Percentiles rank a stretch among this genome's conserved stretches.
Evolutionary conservation across 2,797 vertebrate species (phyloP).

Genomic region (Lagorchestes hirsutus): DNA sequence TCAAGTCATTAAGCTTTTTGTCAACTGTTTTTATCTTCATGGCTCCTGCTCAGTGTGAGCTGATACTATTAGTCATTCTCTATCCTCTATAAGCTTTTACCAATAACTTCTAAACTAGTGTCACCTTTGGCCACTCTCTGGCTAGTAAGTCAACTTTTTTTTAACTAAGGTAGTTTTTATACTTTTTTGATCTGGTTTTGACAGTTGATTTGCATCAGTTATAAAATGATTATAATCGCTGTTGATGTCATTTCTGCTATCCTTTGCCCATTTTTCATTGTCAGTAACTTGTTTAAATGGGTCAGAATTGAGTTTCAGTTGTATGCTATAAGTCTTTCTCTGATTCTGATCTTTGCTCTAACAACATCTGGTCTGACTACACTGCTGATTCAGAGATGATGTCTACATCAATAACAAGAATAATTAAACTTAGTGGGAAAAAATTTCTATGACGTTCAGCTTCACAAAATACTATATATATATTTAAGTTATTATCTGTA

Average conservation of each 20-base stretch:
- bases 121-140: background rate
- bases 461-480: background rate
- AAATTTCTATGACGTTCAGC: background rate
- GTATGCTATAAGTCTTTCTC: background rate
- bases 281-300: background rate
- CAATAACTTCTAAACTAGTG: background rate
- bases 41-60: background rate
- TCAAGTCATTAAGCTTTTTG: background rate
- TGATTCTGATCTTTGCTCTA: background rate
- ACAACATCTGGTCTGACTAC: background rate
- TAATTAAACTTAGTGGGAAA: background rate
- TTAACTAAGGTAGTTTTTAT: background rate
- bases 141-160: background rate
- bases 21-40: background rate
- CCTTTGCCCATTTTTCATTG: background rate
- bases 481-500: background rate
- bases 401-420: background rate
- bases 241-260: background rate
- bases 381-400: background rate
- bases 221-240: background rate
- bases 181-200: background rate
- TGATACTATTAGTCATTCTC: background rate
- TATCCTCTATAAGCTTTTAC: background rate
- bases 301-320: background rate
- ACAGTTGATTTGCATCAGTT: background rate